Percentiles rank a stretch among this genome's conserved stretches.
These are phyloP conservation scores for Acrobeloides nanus DNA, from an alignment of 2,888 invertebrate genomes.

Conservation along the genomic window DNA sequence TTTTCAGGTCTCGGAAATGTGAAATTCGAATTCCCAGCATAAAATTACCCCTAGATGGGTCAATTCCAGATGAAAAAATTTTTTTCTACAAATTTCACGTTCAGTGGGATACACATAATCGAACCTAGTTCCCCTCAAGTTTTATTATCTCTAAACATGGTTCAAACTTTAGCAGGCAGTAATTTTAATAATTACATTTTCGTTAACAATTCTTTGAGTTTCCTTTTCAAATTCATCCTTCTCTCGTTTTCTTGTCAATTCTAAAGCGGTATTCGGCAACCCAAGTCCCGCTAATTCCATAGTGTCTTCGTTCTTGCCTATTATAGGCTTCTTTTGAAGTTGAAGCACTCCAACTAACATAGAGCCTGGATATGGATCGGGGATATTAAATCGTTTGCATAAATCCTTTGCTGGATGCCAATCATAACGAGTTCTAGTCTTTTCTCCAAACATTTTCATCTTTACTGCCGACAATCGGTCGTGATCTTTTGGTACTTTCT, in stretches of 20 bases:
- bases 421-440: constrained; percentile 64
- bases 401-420: constrained; percentile 80
- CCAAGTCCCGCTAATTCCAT: constrained; percentile 5
- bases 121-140: too few relatives aligned
- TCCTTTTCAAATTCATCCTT: neutral
- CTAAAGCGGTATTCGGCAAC: constrained; percentile 7
- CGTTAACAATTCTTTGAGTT: too few relatives aligned
- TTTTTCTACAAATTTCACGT: too few relatives aligned
- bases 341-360: constrained; percentile 20
- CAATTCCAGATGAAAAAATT: too few relatives aligned
- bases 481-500: constrained; percentile 32
- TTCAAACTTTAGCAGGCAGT: too few relatives aligned
- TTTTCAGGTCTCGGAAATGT: too few relatives aligned
- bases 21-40: too few relatives aligned
- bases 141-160: too few relatives aligned
- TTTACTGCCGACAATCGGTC: constrained; percentile 67
- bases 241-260: neutral
- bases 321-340: constrained; percentile 15
- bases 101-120: too few relatives aligned
- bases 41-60: too few relatives aligned
- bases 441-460: constrained; percentile 70
- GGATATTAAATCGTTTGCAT: constrained; percentile 86
- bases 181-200: too few relatives aligned
- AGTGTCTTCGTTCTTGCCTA: too few relatives aligned
- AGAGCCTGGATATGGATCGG: constrained; percentile 64